Percentiles rank a stretch among this genome's conserved stretches.
Evolutionary conservation across 2,888 invertebrate genomes (phyloP).

Genomic region (Pristionchus mayeri): DNA sequence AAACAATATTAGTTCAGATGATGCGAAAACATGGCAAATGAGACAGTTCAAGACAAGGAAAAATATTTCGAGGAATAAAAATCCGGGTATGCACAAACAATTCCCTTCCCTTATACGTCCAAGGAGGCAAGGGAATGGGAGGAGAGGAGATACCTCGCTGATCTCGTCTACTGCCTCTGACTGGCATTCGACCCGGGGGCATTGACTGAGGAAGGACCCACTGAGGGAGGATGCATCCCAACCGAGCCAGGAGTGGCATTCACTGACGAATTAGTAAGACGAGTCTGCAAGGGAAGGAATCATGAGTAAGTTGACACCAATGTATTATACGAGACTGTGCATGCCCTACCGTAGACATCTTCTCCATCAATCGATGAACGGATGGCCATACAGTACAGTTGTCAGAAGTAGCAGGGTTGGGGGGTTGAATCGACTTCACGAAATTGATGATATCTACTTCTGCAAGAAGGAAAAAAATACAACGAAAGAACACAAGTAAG

Average conservation of each 20-base stretch:
- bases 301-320: neutral
- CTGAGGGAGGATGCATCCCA: constrained; percentile 1
- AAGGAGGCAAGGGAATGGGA: neutral
- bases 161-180: constrained; percentile 7
- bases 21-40: neutral
- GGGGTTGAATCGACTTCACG: neutral
- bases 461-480: neutral
- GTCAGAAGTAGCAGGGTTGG: neutral
- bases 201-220: constrained; percentile 18
- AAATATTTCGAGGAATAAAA: neutral
- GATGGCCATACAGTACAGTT: constrained; percentile 36
- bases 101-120: too few relatives aligned
- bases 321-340: neutral
- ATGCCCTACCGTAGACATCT: constrained; percentile 2
- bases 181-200: constrained; percentile 49
- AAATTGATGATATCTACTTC: neutral
- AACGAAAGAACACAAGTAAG: neutral
- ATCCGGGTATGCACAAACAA: neutral
- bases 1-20: constrained; percentile 22
- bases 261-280: neutral
- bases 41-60: neutral
- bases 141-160: neutral
- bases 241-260: constrained; percentile 28
- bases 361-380: constrained; percentile 6
- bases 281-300: neutral